Conservation (phyloP, 2,888 invertebrate genomes). For the Ophion slaviceki region DNA sequence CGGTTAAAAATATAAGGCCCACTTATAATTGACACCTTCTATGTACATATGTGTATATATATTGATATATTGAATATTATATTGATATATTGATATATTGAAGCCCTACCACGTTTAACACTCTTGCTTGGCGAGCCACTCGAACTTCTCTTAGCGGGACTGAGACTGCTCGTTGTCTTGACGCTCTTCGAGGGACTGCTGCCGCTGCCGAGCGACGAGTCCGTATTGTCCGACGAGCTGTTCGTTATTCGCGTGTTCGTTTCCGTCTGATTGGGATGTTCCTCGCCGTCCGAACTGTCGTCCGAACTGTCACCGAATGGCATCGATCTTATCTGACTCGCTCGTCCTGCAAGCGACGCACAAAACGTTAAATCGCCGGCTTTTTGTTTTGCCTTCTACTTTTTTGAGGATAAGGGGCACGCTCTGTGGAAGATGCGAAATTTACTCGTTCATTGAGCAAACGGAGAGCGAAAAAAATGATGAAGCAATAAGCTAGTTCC, state of each 20-base stretch:
- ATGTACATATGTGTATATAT: background rate
- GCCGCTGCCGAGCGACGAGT: conserved; percentile 88
- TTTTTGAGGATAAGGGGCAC: too few species aligned
- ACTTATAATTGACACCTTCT: too few species aligned
- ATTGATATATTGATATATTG: too few species aligned
- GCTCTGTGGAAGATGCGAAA: too few species aligned
- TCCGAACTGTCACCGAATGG: conserved; percentile 98
- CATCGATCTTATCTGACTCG: conserved; percentile 97
- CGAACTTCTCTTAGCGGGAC: conserved; percentile 92
- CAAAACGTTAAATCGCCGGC: too few species aligned
- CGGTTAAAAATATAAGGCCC: too few species aligned
- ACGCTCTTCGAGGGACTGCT: conserved; percentile 94
- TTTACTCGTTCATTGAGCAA: too few species aligned
- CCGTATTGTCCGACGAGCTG: conserved; percentile 85
- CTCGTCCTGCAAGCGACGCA: conserved; percentile 85
- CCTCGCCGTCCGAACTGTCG: conserved; percentile 97
- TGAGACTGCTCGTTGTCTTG: conserved; percentile 93
- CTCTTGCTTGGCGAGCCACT: conserved; percentile 93
- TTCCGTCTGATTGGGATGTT: conserved; percentile 85
- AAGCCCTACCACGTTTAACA: conserved; percentile 90
- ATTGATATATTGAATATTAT: too few species aligned
- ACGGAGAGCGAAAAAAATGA: too few species aligned
- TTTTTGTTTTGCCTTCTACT: too few species aligned
- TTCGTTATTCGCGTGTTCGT: conserved; percentile 84
- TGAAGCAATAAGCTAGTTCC: too few species aligned